A percentile compares a stretch with the other conserved stretches of the same genome.
phyloP scores from a whole-genome alignment of 2,113 vertebrate species.

The Corvus cornix region DNA sequence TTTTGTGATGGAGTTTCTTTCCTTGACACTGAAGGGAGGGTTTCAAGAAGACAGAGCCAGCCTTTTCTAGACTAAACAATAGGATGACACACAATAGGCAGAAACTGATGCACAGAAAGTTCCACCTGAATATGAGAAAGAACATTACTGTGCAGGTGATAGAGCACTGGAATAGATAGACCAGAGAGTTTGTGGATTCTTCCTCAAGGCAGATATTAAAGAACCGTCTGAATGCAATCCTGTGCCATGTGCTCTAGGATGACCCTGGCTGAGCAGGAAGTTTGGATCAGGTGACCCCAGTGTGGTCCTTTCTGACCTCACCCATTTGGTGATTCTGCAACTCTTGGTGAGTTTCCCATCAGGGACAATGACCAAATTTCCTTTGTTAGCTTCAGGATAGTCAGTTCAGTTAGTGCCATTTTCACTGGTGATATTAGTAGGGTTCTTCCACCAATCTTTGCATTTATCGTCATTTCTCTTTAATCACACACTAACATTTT shows the following conservation, averaged over 20 bases:
- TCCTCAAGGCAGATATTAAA: neutral
- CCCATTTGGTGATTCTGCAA: neutral
- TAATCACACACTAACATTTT: neutral
- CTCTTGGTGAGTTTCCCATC: neutral
- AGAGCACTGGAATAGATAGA: neutral
- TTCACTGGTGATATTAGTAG: neutral
- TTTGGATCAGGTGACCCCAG: no score
- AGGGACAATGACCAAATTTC: neutral
- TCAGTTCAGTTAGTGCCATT: neutral
- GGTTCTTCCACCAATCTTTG: neutral
- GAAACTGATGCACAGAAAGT: neutral
- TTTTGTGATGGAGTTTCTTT: neutral
- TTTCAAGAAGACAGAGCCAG: neutral
- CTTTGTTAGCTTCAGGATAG: neutral
- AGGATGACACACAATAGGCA: neutral
- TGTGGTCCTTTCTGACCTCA: neutral
- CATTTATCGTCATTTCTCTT: neutral
- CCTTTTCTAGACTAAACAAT: neutral
- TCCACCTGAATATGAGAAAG: neutral
- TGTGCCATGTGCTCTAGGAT: neutral
- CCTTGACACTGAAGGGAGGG: neutral
- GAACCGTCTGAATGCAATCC: neutral
- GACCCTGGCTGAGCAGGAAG: no score
- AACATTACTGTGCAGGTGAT: neutral
- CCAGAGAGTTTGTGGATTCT: neutral